These are phyloP conservation scores for Clarias laeviceps DNA, from an alignment of 2,797 vertebrate genomes.

Conservation along the genomic window DNA sequence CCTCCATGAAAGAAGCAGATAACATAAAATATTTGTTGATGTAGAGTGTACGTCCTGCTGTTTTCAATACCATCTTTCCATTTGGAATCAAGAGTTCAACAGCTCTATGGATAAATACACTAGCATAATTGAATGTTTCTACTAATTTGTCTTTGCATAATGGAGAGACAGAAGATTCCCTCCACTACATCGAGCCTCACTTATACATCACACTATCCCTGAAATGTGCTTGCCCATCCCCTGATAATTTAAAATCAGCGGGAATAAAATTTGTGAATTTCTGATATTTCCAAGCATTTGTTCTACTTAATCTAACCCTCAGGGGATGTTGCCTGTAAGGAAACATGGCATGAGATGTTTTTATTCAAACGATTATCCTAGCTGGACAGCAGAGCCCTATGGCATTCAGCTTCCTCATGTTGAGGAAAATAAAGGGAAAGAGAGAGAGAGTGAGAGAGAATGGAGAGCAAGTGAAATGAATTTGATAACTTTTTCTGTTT, in stretches of 20 bases:
- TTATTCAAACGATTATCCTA: constrained; percentile 47
- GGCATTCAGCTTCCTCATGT: constrained; percentile 66
- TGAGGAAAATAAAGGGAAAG: constrained; percentile 10
- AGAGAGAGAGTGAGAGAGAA: not conserved
- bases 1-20: not conserved
- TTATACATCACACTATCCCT: not conserved
- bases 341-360: constrained; percentile 44
- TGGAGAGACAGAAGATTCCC: not conserved
- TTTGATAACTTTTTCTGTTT: not conserved
- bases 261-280: constrained; percentile 12
- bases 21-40: not conserved
- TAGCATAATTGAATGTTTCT: not conserved
- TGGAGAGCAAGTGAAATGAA: not conserved
- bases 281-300: constrained; percentile 12
- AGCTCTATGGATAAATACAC: not conserved
- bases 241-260: constrained; percentile 21
- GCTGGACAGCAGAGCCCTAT: constrained; percentile 55
- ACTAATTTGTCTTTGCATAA: not conserved
- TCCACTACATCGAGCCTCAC: not conserved
- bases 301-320: constrained; percentile 27
- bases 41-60: not conserved
- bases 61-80: not conserved
- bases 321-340: constrained; percentile 25
- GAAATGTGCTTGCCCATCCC: not conserved
- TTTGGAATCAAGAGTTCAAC: not conserved